Base-by-base conservation (phyloP, 2,797 vertebrate species). In the Threskiornis aethiopicus region DNA sequence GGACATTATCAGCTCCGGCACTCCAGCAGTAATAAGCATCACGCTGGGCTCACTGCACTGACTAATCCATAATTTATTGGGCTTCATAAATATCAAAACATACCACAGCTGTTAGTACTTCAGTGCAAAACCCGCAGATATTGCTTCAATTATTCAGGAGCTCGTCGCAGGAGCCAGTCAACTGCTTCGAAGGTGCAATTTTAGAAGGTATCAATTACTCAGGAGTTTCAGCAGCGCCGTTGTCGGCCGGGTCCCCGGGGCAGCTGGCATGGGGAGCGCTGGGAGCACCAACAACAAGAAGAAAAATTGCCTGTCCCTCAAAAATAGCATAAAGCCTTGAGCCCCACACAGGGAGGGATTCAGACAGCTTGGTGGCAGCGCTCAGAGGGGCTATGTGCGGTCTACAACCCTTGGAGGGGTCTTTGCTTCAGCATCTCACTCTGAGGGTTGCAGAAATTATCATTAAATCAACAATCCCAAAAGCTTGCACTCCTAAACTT, bases 31-130 rank as follows among this genome's bases (percentile, higher is more conserved):
- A 96, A 96, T 93, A 96, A 93, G 95, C 62, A 87, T 95, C 97
- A 90, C 2, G 41, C 89, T 76, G 92, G 91, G 97, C 95, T 96
- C 80, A 46, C 44, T 87, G 87, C 92, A 57, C 93, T 81, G 72
- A 59, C 92, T 95, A 94, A 84, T 97, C 97, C 94, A 96, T 96
- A 94, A 96, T 96, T 97, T 96, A 95, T 95, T 85, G 3, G 81
- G 90, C 90, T 93, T 97, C 97, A 94, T 94, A 96, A 97, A 97
- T 95, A 94, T 95, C 96, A 95, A 93, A 95, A 96, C 92, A 93
- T 47, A 82, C 73, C 93, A 78, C 95, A 96, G 96, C 97, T 97
- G 97, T 85, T 95, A 79, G 96, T 91, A 72, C 90, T 94, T 95
- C 81, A 76, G 96, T 33, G 31, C 80, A 93, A 94, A 96, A 41